A percentile compares a stretch with the other conserved stretches of the same genome.
These are phyloP conservation scores for Trachymyrmex septentrionalis DNA, from an alignment of 1,140 invertebrate genomes.

Conservation along the genomic window DNA sequence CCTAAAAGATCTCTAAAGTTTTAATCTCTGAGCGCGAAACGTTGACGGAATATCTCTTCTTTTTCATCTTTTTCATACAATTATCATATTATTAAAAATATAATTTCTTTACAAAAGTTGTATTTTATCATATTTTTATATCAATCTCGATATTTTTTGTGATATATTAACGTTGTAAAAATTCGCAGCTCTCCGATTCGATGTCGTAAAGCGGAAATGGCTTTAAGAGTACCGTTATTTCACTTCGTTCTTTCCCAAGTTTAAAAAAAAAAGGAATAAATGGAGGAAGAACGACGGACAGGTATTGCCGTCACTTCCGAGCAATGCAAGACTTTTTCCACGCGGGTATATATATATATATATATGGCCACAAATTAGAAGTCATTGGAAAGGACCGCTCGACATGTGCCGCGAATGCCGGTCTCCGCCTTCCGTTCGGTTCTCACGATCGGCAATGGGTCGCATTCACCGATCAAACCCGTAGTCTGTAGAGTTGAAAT, in stretches of 20 bases:
- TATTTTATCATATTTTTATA: not conserved
- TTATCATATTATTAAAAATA: not conserved
- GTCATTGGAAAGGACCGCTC: conserved; percentile 59
- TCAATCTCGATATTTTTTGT: not conserved
- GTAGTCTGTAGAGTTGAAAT: not conserved
- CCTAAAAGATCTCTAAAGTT: not conserved
- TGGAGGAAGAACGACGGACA: not conserved
- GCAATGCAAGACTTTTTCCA: not conserved
- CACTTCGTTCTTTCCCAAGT: conserved; percentile 9
- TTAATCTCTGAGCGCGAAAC: not conserved
- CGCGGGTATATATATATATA: not conserved
- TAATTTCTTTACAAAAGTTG: not conserved
- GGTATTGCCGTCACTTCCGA: conserved; percentile 31
- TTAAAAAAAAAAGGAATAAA: conserved; percentile 24
- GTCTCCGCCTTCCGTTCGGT: conserved; percentile 17
- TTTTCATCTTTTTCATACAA: not conserved
- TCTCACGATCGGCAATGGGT: conserved; percentile 50
- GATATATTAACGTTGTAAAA: not conserved
- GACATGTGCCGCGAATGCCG: conserved; percentile 17
- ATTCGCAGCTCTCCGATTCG: conserved; percentile 20
- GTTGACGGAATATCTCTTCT: not conserved
- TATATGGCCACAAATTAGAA: conserved; percentile 67
- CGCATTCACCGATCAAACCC: not conserved
- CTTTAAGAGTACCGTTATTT: conserved; percentile 15
- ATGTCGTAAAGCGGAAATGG: conserved; percentile 31